Conservation (phyloP, 2,888 invertebrate genomes). For the Brachylomia viminalis region DNA sequence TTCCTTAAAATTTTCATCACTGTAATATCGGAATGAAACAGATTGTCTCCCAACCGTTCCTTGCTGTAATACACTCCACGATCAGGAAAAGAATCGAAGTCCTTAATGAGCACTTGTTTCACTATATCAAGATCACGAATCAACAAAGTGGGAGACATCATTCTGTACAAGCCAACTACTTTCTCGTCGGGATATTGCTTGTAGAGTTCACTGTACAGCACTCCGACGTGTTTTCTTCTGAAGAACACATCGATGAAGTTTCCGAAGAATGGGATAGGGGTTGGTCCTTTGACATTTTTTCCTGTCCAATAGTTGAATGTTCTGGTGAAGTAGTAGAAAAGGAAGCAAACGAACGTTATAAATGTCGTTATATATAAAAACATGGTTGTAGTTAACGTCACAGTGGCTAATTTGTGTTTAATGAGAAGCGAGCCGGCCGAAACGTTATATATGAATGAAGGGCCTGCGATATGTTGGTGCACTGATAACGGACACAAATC, state of each 20-base stretch:
- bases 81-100: conserved; percentile 75
- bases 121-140: conserved; percentile 77
- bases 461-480: background rate
- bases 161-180: conserved; percentile 76
- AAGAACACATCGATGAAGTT: conserved; percentile 68
- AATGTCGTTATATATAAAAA: conserved; percentile 31
- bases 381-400: conserved; percentile 41
- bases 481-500: conserved; percentile 39
- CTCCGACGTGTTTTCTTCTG: conserved; percentile 67
- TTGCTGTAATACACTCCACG: conserved; percentile 74
- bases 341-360: conserved; percentile 14
- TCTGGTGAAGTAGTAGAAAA: conserved; percentile 60
- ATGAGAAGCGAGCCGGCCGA: conserved; percentile 20
- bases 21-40: conserved; percentile 74
- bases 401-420: conserved; percentile 29
- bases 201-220: conserved; percentile 73
- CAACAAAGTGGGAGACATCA: conserved; percentile 73
- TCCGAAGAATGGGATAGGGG: conserved; percentile 70
- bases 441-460: conserved; percentile 40
- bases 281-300: conserved; percentile 74
- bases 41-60: conserved; percentile 73
- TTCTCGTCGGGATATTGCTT: conserved; percentile 76
- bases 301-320: conserved; percentile 61
- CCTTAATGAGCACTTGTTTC: conserved; percentile 77
- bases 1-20: conserved; percentile 74